These are phyloP conservation scores for Molossus molossus DNA, from an alignment of 2,797 vertebrate species.

Conservation along the genomic window DNA sequence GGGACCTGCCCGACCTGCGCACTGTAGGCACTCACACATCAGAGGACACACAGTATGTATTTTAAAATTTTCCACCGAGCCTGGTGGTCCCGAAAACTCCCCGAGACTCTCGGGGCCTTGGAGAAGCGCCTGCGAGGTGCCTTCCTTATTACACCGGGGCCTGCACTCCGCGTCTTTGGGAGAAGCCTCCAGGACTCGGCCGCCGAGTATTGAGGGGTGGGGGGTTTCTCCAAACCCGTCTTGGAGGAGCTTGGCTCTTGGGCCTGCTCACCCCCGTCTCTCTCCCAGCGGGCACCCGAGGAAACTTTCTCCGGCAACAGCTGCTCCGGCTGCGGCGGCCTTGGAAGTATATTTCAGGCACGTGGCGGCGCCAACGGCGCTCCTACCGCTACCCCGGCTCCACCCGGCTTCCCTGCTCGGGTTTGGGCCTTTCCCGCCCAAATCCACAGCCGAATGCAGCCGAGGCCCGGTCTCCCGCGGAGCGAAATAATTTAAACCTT, in stretches of 20 bases:
- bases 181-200: not conserved
- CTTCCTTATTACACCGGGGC: not conserved
- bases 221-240: not conserved
- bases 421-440: constrained; percentile 57
- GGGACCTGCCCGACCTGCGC: not conserved
- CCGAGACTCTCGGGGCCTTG: not conserved
- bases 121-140: not conserved
- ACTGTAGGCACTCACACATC: not conserved
- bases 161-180: not conserved
- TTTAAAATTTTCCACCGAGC: not conserved
- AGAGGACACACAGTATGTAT: constrained; percentile 62
- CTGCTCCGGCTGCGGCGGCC: constrained; percentile 68
- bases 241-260: not conserved
- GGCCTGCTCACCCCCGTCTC: not conserved
- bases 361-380: constrained; percentile 66
- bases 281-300: not conserved
- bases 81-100: not conserved
- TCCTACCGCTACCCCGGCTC: not conserved
- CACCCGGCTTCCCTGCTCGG: not conserved
- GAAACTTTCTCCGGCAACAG: constrained; percentile 55
- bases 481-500: constrained; percentile 80
- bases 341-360: constrained; percentile 67
- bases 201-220: not conserved
- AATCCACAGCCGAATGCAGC: not conserved
- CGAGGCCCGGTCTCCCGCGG: constrained; percentile 65